Evolutionary conservation across 2,113 vertebrate species (phyloP).

Genomic region (Lampris megalopsis): DNA sequence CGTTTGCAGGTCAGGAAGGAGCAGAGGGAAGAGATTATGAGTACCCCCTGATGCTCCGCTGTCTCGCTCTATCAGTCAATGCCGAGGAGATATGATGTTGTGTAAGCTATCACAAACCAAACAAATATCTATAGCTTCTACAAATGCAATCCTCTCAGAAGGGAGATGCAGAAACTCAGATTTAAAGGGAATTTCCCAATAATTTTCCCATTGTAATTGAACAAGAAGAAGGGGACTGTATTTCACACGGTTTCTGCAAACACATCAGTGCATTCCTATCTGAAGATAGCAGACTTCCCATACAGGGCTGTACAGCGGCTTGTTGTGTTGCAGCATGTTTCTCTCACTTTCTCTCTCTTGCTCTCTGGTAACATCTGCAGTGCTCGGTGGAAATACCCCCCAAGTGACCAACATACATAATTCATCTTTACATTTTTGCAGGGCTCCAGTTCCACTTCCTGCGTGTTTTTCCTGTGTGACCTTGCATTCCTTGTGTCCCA

Average conservation of each 20-base stretch:
- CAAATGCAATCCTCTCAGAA: not conserved
- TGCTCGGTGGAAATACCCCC: conserved; percentile 39
- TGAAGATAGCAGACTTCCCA: conserved; percentile 39
- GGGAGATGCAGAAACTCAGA: not conserved
- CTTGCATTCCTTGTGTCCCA: conserved; percentile 49
- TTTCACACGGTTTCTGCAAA: conserved; percentile 19
- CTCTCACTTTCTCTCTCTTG: conserved; percentile 2
- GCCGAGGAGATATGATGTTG: conserved; percentile 44
- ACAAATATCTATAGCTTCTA: conserved; percentile 18
- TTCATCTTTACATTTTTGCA: conserved; percentile 60
- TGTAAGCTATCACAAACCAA: conserved; percentile 15
- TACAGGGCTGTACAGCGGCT: conserved; percentile 17
- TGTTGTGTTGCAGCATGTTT: conserved; percentile 19
- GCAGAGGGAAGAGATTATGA: conserved; percentile 49
- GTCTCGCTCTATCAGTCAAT: conserved; percentile 38
- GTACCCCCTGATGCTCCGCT: not conserved
- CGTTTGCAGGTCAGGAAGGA: conserved; percentile 70
- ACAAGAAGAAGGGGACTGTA: not conserved
- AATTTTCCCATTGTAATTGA: not conserved
- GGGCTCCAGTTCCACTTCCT: conserved; percentile 51
- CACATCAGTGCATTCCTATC: conserved; percentile 43
- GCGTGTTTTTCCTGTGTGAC: conserved; percentile 60
- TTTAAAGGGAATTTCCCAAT: not conserved
- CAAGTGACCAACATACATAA: conserved; percentile 57
- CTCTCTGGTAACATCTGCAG: conserved; percentile 61